These are phyloP conservation scores for Lagria hirta DNA, from an alignment of 2,888 invertebrate species.

Conservation along the genomic window DNA sequence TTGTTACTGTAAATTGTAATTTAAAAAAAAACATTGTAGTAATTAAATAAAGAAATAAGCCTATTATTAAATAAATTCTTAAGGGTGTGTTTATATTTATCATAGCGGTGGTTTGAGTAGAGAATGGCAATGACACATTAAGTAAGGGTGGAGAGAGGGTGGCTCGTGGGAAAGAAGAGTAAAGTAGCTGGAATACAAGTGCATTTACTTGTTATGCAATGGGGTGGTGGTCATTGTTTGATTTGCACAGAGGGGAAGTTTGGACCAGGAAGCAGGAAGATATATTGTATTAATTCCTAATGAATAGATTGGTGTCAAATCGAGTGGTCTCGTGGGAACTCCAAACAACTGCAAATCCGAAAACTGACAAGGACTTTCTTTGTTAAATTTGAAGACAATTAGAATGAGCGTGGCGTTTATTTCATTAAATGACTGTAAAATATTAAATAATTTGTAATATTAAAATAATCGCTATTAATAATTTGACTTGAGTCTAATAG, in stretches of 20 bases:
- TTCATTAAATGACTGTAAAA: no score
- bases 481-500: no score
- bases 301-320: constrained; percentile 24
- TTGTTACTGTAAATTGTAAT: no score
- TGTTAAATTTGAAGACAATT: no score
- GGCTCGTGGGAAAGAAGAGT: constrained; percentile 17
- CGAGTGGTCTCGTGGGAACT: constrained; percentile 20
- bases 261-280: constrained; percentile 25
- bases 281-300: constrained; percentile 23
- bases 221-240: constrained; percentile 21
- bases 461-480: no score
- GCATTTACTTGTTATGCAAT: constrained; percentile 20
- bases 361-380: no score
- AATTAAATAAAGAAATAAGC: no score
- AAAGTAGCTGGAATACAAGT: constrained; percentile 9
- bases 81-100: constrained; percentile 12
- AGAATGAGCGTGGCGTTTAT: no score
- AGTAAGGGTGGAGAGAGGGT: constrained; percentile 15
- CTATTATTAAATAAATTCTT: no score
- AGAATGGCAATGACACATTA: constrained; percentile 15
- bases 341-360: neutral
- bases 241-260: constrained; percentile 3
- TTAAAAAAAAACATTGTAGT: no score
- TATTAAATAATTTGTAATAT: no score
- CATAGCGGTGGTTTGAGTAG: constrained; percentile 6